Conservation (phyloP, 2,888 invertebrate genomes). For the Biston stratarius region DNA sequence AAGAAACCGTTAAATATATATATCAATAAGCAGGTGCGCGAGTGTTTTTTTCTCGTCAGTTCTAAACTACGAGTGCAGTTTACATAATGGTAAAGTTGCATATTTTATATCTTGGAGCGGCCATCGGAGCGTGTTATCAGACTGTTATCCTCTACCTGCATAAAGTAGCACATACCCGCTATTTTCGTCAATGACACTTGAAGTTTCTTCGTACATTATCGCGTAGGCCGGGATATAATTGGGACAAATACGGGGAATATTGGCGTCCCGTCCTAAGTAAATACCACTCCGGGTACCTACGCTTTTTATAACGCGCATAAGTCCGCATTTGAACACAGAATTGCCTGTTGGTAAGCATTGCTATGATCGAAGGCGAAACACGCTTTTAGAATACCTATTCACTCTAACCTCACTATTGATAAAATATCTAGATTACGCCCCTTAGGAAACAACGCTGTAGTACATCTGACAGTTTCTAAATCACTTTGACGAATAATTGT, state of each 20-base stretch:
- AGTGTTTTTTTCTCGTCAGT: neutral
- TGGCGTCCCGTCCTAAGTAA: constrained; percentile 66
- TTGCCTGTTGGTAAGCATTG: too few relatives aligned
- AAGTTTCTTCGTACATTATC: constrained; percentile 51
- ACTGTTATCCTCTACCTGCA: constrained; percentile 43
- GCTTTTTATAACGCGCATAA: neutral
- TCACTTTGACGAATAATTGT: neutral
- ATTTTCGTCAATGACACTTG: constrained; percentile 44
- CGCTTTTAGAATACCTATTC: too few relatives aligned
- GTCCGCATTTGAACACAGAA: too few relatives aligned
- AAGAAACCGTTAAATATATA: too few relatives aligned
- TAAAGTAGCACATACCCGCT: constrained; percentile 58
- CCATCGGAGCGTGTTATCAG: constrained; percentile 2
- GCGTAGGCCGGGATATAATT: constrained; percentile 63
- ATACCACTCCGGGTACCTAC: constrained; percentile 50
- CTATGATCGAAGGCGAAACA: too few relatives aligned
- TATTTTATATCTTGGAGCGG: neutral
- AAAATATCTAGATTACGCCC: too few relatives aligned
- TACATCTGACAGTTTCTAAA: constrained; percentile 1
- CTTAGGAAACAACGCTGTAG: neutral
- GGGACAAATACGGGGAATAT: constrained; percentile 66
- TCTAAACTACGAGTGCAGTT: neutral
- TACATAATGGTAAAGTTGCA: neutral
- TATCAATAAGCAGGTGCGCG: neutral
- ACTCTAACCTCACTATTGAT: too few relatives aligned